Evolutionary conservation across 2,888 invertebrate species (phyloP).

Genomic region (Galerucella calmariensis): DNA sequence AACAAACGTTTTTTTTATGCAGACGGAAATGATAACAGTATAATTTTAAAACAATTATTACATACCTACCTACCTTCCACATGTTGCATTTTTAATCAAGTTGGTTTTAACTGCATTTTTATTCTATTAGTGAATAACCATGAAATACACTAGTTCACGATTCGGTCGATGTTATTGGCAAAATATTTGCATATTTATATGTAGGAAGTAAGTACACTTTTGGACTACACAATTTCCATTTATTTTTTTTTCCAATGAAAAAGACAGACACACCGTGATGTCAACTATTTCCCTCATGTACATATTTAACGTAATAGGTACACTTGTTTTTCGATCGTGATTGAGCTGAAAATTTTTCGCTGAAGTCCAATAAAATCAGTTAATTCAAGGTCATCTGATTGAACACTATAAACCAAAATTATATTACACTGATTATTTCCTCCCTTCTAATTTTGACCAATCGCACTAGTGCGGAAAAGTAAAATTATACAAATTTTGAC

Average conservation of each 20-base stretch:
- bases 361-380: too few species aligned
- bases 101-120: slow-evolving; percentile 5
- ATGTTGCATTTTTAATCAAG: not conserved
- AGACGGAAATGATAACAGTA: slow-evolving; percentile 8
- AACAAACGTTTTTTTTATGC: not conserved
- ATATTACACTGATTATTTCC: too few species aligned
- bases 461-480: too few species aligned
- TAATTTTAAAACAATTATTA: slow-evolving; percentile 3
- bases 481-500: too few species aligned
- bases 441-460: too few species aligned
- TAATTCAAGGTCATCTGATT: too few species aligned
- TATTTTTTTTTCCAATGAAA: not conserved
- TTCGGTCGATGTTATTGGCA: not conserved
- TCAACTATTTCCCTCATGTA: not conserved
- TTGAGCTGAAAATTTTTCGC: too few species aligned
- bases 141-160: slow-evolving; percentile 2
- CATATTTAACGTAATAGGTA: too few species aligned
- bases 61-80: not conserved
- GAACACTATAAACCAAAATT: too few species aligned
- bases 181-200: not conserved
- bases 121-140: slow-evolving; percentile 13
- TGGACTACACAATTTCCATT: not conserved
- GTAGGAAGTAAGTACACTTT: not conserved
- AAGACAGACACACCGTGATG: not conserved
- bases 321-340: too few species aligned